Base-by-base conservation (phyloP, 2,113 vertebrate genomes). In the Pyrgilauda ruficollis region DNA sequence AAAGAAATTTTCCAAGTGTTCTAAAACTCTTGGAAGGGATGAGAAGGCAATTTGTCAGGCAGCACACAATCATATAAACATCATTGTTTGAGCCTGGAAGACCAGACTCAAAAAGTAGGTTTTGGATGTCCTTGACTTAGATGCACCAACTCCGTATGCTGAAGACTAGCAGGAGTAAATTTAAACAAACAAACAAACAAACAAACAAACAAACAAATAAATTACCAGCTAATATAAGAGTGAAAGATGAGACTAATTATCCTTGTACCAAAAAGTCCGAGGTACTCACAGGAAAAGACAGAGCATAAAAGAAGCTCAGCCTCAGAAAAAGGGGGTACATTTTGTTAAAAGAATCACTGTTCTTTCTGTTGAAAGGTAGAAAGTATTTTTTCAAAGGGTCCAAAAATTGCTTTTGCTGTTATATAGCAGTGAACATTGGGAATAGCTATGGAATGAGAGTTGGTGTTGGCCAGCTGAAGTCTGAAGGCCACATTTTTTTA, bases 351-450 rank as follows among this genome's bases (percentile, higher is more conserved):
- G 76, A 63, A 72, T 75, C 69, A 37, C 89, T 92, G 63, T 78
- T 87, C 53, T 73, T 94, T 95, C 72, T 88, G 47, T 86, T 86
- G 66, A 78, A 93, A 93, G 73, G 24, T 87, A 79, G 26, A 86
- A 56, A 21, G 15, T 72, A 52, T 90, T 96, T 94, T 92, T 93
- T 68, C 72, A 75, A 81, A 80, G 47, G 30, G 64, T 79, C 69
- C 52, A 87, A 37, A 91, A 93, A 66, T 84, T 75, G 73, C 69
- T 43, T 93, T 87, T 92, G 68, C 88, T 84, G 61, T 81, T 83
- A 43, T 55, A 66, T 55, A 84, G 76, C 52, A 81, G 3, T 56
- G 47, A 90, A 92, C 13, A 24, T 24, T 41, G 47, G 64, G 76
- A 72, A 85, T 64, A 91, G 66, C 69, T 95, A 15, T 82, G 74